A percentile compares a stretch with the other conserved stretches of the same genome.
These are phyloP conservation scores for Drosophila robusta DNA, from an alignment of 2,888 invertebrate species.

Conservation along the genomic window DNA sequence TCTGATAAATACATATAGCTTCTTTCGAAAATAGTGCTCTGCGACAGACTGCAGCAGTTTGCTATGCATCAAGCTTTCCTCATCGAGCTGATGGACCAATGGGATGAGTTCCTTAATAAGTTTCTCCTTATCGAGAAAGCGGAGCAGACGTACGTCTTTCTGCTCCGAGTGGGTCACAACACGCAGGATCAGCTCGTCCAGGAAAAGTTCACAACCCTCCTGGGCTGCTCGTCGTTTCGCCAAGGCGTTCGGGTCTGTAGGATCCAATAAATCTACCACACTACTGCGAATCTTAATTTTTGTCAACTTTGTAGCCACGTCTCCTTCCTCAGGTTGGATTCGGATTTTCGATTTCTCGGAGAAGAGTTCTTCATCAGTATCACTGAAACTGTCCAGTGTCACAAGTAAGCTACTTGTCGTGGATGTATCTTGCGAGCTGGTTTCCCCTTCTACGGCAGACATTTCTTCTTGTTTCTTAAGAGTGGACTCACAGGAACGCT, in stretches of 20 bases:
- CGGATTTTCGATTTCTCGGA: neutral
- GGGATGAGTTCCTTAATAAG: slow-evolving; percentile 2
- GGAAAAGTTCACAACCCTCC: neutral
- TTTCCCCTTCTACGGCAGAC: neutral
- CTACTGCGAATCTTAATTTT: neutral
- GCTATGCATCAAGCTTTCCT: rapidly evolving
- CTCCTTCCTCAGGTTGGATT: neutral
- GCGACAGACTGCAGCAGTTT: neutral
- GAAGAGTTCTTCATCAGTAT: neutral
- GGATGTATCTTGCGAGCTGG: neutral
- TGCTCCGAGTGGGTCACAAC: slow-evolving; percentile 7
- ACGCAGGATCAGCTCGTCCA: slow-evolving; percentile 9
- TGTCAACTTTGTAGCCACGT: neutral
- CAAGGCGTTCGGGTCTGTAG: rapidly evolving
- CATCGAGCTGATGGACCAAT: rapidly evolving
- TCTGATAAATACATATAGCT: neutral
- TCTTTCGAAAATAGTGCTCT: slow-evolving; percentile 33
- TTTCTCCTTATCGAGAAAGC: slow-evolving; percentile 36
- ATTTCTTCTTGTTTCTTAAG: too few species aligned
- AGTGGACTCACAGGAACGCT: neutral
- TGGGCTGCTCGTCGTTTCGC: rapidly evolving
- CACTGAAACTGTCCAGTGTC: neutral
- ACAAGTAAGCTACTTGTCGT: neutral
- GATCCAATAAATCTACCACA: neutral
- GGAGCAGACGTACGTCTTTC: rapidly evolving